Evolutionary conservation across 2,888 invertebrate genomes (phyloP), one percentile per base, ranked within the genome.

Genomic region (Aporophyla lueneburgensis): DNA sequence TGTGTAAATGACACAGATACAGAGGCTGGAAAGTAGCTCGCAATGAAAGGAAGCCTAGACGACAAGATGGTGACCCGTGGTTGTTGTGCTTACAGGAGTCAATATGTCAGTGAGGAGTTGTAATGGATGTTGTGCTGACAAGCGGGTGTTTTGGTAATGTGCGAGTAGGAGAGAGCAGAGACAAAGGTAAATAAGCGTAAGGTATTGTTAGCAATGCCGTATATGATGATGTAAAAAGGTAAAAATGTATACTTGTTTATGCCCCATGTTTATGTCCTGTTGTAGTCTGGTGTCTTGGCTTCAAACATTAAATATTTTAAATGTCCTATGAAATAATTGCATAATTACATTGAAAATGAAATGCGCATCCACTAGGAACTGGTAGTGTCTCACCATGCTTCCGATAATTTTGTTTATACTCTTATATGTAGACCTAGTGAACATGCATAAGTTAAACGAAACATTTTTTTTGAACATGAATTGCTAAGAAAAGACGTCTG

Each of bases 401-500:
- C 89, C 91, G 83, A 93, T 92, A 93, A 93, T 93, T 90, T 90
- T 88, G 83, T 80, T 76, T 72, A 76, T 67, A 83, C 71, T 83
- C 74, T 81, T 40, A 78, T 40, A 68, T n/a, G 77, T 84, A 85
- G 78, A 88, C 89, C 91, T 91, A 89, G 85, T 88, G 86, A 91
- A 92, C 95, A 96, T 95, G 95, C 96, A 93, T 84, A 88, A 83
- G 81, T 75, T 83, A 72, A 85, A 78, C 70, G 63, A 78, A 84
- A 86, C 75, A 82, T 70, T 49, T 78, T 78, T 78, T 75, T 89
- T 89, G 91, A 94, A 94, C 94, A 96, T 95, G 95, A 95, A 95
- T 94, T 94, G 94, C 94, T 93, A 94, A 93, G 91, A 93, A 93
- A 93, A 93, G 89, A 94, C 93, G 93, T 93, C 93, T 95, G 96